These are phyloP conservation scores for Lamproptera curius DNA, from an alignment of 2,888 invertebrate genomes.

Conservation along the genomic window DNA sequence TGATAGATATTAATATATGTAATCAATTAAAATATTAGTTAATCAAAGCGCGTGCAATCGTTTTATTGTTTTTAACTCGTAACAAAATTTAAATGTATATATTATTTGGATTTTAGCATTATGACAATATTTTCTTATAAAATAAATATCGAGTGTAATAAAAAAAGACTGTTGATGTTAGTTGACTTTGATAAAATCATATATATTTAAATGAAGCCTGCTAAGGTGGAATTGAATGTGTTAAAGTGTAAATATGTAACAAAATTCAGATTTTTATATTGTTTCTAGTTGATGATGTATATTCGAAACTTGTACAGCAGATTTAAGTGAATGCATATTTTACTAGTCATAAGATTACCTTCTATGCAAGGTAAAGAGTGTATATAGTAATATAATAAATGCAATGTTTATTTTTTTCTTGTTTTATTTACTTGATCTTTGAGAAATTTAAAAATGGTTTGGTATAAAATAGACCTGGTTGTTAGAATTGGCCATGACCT, in stretches of 20 bases:
- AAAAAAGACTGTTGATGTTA: conserved; percentile 17
- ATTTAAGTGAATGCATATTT: conserved; percentile 45
- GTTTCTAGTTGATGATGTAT: conserved; percentile 13
- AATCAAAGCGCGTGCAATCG: conserved; percentile 16
- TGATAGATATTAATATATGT: conserved; percentile 18
- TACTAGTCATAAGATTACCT: conserved; percentile 56
- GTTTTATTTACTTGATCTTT: conserved; percentile 2
- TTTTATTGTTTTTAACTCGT: conserved; percentile 10
- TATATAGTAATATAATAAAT: conserved; percentile 50
- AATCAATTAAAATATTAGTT: conserved; percentile 11
- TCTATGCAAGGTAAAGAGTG: conserved; percentile 42
- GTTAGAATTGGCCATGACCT: too few relatives aligned
- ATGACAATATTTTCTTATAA: conserved; percentile 18
- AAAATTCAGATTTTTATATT: conserved; percentile 12
- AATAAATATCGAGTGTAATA: conserved; percentile 6
- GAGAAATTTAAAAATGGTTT: too few relatives aligned
- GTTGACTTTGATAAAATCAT: conserved; percentile 16
- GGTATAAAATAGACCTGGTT: not conserved
- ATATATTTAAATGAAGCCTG: conserved; percentile 3
- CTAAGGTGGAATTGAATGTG: conserved; percentile 13
- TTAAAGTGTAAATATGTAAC: conserved; percentile 10
- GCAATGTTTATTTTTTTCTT: conserved; percentile 5
- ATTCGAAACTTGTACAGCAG: conserved; percentile 11
- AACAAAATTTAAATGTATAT: conserved; percentile 2
- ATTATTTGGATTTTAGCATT: conserved; percentile 5